Evolutionary conservation across 2,113 vertebrate genomes (phyloP), one percentile per base, ranked within the genome.

Genomic region (Proteles cristata): DNA sequence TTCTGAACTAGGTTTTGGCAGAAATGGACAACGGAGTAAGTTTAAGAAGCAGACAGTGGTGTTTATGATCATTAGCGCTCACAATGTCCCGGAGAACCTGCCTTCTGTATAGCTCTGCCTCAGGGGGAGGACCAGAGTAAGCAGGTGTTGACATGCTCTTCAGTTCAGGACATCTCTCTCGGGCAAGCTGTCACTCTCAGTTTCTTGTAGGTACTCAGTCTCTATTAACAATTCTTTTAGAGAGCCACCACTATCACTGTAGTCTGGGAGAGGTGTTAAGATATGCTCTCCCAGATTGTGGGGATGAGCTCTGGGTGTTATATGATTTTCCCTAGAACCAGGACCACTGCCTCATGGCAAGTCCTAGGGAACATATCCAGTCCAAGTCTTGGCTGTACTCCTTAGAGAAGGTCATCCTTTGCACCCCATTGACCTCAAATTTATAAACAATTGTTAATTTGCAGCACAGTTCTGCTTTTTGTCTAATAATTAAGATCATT

Each of bases 131-230:
- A 84, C 1, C 17, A 31, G 1, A 55, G n/a, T 12, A 26, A 71
- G 14, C 28, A 21, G 25, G 2, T 0, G 11, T 25, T 5, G 9
- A 11, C 9, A 10, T n/a, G 8, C 4, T 33, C 16, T 35, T 3
- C 16, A 19, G 0, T 80, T 2, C 5, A 58, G 9, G 17, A 17
- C 21, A n/a, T 74, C 1, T 15, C 26, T 50, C 33, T 53, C 26
- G 35, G 83, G 2, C 2, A 45, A 33, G 25, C 9, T 31, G 28
- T 5, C 39, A 11, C 4, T 26, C 11, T 2, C 11, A 3, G 2
- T 89, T 45, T 7, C 12, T 43, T 74, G 39, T 1, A 61, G 48
- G 4, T 11, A 31, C 8, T n/a, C 19, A 53, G 4, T 45, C 15
- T 83, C 48, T 84, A 66, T 26, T 15, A 68, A 77, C n/a, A 26